A percentile compares a stretch with the other conserved stretches of the same genome.
Evolutionary conservation across 2,113 vertebrate genomes (phyloP).

Genomic region (Coryphaenoides rupestris): DNA sequence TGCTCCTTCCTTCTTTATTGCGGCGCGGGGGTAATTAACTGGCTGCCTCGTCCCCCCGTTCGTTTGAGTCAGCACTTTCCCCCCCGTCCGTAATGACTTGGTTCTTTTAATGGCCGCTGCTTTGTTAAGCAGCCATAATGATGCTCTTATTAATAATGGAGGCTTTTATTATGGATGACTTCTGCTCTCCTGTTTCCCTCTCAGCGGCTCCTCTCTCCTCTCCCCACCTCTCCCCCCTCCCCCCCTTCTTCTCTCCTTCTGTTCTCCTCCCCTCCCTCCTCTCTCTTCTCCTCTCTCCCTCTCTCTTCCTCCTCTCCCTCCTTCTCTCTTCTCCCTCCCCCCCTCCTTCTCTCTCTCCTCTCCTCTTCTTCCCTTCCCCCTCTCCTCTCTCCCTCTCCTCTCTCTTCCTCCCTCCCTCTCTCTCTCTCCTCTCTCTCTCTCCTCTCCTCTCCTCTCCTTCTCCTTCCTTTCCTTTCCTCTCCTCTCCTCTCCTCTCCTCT

Average conservation of each 20-base stretch:
- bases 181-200: constrained; percentile 1
- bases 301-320: neutral
- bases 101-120: constrained; percentile 34
- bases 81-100: constrained; percentile 43
- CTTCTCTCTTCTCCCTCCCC: neutral
- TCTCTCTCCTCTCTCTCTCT: neutral
- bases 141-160: constrained; percentile 55
- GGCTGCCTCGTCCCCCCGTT: constrained; percentile 25
- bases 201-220: neutral
- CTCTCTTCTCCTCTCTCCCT: neutral
- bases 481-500: neutral
- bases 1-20: neutral
- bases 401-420: constrained; percentile 10
- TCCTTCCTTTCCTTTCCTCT: neutral
- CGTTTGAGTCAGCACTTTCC: constrained; percentile 30
- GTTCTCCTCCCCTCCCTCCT: neutral
- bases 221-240: neutral
- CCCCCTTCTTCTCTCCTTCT: neutral
- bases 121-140: constrained; percentile 51
- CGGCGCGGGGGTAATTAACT: constrained; percentile 37
- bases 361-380: neutral
- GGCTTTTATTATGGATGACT: constrained; percentile 35
- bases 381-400: neutral
- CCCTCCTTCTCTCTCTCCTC: neutral
- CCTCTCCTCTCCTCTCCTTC: neutral